A percentile compares a stretch with the other conserved stretches of the same genome.
phyloP scores from a whole-genome alignment of 2,888 invertebrate species.

The Ecdyonurus torrentis region DNA sequence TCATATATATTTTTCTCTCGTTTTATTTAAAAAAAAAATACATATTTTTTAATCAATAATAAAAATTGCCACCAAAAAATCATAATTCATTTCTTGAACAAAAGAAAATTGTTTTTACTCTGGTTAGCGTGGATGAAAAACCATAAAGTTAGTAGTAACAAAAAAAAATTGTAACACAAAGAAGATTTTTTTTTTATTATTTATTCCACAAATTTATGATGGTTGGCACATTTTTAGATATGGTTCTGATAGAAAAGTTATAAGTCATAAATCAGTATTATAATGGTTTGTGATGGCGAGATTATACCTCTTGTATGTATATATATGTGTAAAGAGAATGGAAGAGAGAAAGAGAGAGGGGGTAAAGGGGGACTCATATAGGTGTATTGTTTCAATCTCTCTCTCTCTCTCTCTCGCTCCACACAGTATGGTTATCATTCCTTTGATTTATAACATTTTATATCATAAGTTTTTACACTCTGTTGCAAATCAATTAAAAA shows the following conservation, averaged over 20 bases:
- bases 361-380: background rate
- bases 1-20: too few relatives aligned
- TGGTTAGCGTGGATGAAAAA: background rate
- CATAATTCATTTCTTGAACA: background rate
- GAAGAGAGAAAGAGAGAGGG: too few relatives aligned
- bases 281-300: background rate
- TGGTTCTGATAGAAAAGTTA: slow-evolving; percentile 1
- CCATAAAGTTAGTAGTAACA: background rate
- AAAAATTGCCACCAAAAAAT: background rate
- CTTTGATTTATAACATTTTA: background rate
- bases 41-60: background rate
- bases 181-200: background rate
- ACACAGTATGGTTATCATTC: background rate
- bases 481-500: background rate
- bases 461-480: background rate
- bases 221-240: slow-evolving; percentile 1
- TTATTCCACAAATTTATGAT: background rate
- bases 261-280: background rate
- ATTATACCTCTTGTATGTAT: background rate
- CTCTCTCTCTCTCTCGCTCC: background rate
- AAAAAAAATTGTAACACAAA: background rate
- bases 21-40: too few relatives aligned
- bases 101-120: background rate
- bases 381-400: background rate
- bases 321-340: too few relatives aligned